Evolutionary conservation across 2,888 invertebrate genomes (phyloP).

Genomic region (Aphodius granarius): DNA sequence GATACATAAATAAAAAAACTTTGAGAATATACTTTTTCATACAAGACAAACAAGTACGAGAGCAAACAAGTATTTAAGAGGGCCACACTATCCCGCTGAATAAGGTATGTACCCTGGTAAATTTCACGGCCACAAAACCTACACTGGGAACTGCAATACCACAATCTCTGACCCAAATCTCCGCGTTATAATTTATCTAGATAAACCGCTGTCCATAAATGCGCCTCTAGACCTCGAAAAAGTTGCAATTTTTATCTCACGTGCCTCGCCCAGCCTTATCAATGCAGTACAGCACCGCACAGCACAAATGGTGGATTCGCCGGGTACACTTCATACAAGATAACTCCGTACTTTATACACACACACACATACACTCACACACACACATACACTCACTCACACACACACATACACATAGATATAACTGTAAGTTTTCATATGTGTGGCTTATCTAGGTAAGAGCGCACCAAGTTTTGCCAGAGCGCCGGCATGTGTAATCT

Average conservation of each 20-base stretch:
- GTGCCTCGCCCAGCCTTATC: not conserved
- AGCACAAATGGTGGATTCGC: not conserved
- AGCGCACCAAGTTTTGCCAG: slow-evolving; percentile 37
- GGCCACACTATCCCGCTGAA: not conserved
- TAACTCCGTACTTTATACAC: not conserved
- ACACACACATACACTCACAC: too few relatives aligned
- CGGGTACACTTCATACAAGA: not conserved
- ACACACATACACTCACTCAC: too few relatives aligned
- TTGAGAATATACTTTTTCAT: too few relatives aligned
- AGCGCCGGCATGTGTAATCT: slow-evolving; percentile 39
- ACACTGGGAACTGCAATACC: not conserved
- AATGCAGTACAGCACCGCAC: not conserved
- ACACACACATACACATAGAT: not conserved
- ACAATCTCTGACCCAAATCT: slow-evolving; percentile 39
- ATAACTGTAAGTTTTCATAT: slow-evolving; percentile 43
- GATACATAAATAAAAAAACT: too few relatives aligned
- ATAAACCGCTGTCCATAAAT: slow-evolving; percentile 32
- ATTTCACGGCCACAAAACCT: not conserved
- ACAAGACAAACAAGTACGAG: too few relatives aligned
- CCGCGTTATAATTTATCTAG: slow-evolving; percentile 38
- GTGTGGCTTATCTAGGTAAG: slow-evolving; percentile 37
- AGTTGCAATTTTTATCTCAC: slow-evolving; percentile 2
- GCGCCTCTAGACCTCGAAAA: slow-evolving; percentile 25
- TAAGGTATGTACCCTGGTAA: not conserved
- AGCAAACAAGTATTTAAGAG: not conserved